Base-by-base conservation (phyloP, 2,797 vertebrate genomes). In the Rhodeus uyekii region DNA sequence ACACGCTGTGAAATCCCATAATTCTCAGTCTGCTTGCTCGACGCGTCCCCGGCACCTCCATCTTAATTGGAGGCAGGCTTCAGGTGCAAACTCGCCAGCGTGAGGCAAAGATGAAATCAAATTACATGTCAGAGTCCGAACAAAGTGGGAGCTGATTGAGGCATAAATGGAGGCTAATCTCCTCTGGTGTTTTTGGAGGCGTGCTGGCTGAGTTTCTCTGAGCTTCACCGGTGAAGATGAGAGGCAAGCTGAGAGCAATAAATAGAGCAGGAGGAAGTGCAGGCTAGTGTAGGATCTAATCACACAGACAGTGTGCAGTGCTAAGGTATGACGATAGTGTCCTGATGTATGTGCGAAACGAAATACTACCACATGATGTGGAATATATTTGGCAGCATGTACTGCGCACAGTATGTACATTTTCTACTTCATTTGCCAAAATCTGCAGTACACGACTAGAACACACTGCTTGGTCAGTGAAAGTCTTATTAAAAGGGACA, bases 61-160 rank as follows among this genome's bases (percentile, higher is more conserved):
- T 82, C 75, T 86, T 87, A 88, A 90, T 87, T 86, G 87, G 64
- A 36, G 73, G 50, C 65, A 63, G 83, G 82, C 85, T 83, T 85
- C 75, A 83, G 67, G 86, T 86, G 82, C 73, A 71, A 77, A 75
- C 81, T 76, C 67, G 74, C 78, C 83, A 84, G 86, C 87, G 88
- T 88, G 89, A 87, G 75, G 60, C 80, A 32, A 29, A 73, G 76
- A 87, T 82, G 82, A 89, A 92, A 92, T 91, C 84, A 88, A 92
- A 93, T 92, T 89, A 90, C 84, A 86, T 90, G 88, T 83, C 86
- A 81, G 53, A 71, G 42, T 87, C 83, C 53, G 72, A 79, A 73
- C 83, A 89, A 86, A 90, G 90, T 84, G 78, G 67, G 85, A 89
- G 84, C 63, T 84, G 83, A 87, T 90, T 89, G 86, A 88, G 86